Evolutionary conservation across 2,113 vertebrate species (phyloP), one percentile per base, ranked within the genome.

Genomic region (Corythornis cristatus): DNA sequence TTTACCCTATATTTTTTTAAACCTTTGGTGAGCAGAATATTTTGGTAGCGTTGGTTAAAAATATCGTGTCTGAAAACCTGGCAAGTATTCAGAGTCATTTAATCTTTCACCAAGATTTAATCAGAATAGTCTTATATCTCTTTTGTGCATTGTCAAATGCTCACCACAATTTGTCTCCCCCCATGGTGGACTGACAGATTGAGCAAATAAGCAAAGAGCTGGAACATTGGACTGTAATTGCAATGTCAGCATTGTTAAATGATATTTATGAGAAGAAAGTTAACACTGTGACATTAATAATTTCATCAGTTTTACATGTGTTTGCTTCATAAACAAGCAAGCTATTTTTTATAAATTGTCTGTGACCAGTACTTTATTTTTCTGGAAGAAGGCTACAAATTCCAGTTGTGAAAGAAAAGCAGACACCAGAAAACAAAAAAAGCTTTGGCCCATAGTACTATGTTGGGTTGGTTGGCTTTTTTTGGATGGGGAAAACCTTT

Each of bases 81-180:
- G 89, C 92, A 96, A 94, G 66, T 82, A 89, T 96, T 98, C 94
- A 97, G 78, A 94, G 90, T 84, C 48, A 81, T 97, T 97, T 97
- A 96, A 96, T 96, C 97, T 98, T 97, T 98, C 97, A 97, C 93
- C 93, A 92, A 94, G 93, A 86, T 97, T 98, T 98, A 98, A 98
- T 98, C 95, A 97, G 91, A 96, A 90, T 88, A 89, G 91, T 94
- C 95, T 97, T 95, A 94, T 98, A 96, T 97, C 96, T 98, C 94
- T 97, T 98, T 96, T 93, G 96, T 96, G 96, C 95, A 80, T 97
- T 98, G 97, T 97, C 96, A 98, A 90, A 72, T 93, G 96, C 90
- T 95, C 81, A 72, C 95, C 89, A 94, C 95, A 96, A 96, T 97
- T 97, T 97, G 91, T 95, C 95, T 97, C 76, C 96, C 77, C 53